A percentile compares a stretch with the other conserved stretches of the same genome.
phyloP scores from a whole-genome alignment of 2,797 vertebrate species.

The Erpetoichthys calabaricus region DNA sequence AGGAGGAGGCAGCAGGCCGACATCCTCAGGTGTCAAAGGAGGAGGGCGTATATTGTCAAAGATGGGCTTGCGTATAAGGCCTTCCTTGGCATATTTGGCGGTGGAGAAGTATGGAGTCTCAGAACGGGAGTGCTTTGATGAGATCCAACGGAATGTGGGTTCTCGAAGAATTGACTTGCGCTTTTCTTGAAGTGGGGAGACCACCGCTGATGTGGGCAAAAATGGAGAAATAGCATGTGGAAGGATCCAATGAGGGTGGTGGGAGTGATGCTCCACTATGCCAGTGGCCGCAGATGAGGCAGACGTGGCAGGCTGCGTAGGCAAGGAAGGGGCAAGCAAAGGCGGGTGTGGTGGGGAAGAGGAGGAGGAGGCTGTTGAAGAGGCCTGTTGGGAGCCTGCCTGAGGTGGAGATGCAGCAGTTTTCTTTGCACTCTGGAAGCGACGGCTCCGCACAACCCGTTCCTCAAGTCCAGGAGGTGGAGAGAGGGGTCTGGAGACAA shows the following conservation, averaged over 20 bases:
- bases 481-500: slow-evolving; percentile 46
- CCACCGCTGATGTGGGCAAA: slow-evolving; percentile 52
- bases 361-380: slow-evolving; percentile 64
- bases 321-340: slow-evolving; percentile 58
- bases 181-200: slow-evolving; percentile 71
- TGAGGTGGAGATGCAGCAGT: slow-evolving; percentile 55
- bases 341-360: slow-evolving; percentile 88
- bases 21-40: slow-evolving; percentile 83
- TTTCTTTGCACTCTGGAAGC: slow-evolving; percentile 57
- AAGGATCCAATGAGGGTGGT: slow-evolving; percentile 74
- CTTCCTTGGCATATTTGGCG: slow-evolving; percentile 97
- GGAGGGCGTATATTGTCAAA: slow-evolving; percentile 97
- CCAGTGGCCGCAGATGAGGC: slow-evolving; percentile 57
- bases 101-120: slow-evolving; percentile 91
- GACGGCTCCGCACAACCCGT: slow-evolving; percentile 48
- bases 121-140: slow-evolving; percentile 68
- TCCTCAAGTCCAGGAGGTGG: slow-evolving; percentile 67
- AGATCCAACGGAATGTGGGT: slow-evolving; percentile 93
- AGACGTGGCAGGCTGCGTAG: slow-evolving; percentile 58
- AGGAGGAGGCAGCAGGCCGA: slow-evolving; percentile 66
- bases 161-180: slow-evolving; percentile 85
- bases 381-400: slow-evolving; percentile 62
- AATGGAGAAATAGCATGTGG: slow-evolving; percentile 76
- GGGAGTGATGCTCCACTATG: slow-evolving; percentile 48
- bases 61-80: slow-evolving; percentile 91